Evolutionary conservation across 1,140 invertebrate genomes (phyloP).

Genomic region (Solenopsis fugax): DNA sequence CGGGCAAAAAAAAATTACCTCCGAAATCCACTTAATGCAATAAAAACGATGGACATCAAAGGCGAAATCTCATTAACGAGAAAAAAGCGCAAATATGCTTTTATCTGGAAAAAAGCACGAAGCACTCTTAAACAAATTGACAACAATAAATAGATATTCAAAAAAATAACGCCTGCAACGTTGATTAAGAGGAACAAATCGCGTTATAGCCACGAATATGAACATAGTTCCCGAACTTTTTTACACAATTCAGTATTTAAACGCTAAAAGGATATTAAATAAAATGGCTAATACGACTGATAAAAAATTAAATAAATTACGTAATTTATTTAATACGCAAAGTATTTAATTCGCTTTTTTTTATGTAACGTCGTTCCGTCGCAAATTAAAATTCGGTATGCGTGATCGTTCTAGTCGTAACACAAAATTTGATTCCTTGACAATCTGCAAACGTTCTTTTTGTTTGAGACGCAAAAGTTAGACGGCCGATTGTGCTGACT

Average conservation of each 20-base stretch:
- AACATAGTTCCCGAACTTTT: slow-evolving; percentile 9
- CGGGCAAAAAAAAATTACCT: slow-evolving; percentile 49
- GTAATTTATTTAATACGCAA: background rate
- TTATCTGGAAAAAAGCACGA: slow-evolving; percentile 38
- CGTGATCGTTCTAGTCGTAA: slow-evolving; percentile 9
- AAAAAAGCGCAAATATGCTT: slow-evolving; percentile 43
- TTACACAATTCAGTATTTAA: slow-evolving; percentile 26
- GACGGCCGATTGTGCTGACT: background rate
- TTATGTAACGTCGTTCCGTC: background rate
- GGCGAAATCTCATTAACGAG: slow-evolving; percentile 54
- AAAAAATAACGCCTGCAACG: slow-evolving; percentile 25
- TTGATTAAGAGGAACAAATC: slow-evolving; percentile 33
- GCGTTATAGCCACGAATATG: background rate
- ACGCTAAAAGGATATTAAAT: slow-evolving; percentile 16
- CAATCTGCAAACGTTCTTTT: background rate
- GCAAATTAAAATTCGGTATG: background rate
- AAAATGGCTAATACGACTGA: slow-evolving; percentile 1
- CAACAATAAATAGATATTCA: slow-evolving; percentile 47
- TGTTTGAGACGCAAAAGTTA: slow-evolving; percentile 35
- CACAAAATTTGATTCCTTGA: background rate
- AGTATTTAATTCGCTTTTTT: background rate
- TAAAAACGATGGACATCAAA: slow-evolving; percentile 60
- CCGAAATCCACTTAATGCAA: slow-evolving; percentile 50
- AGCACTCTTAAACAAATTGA: slow-evolving; percentile 59
- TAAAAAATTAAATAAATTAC: slow-evolving; percentile 1